Conservation (phyloP, 2,888 invertebrate species). For the Meghimatium bilineatum region DNA sequence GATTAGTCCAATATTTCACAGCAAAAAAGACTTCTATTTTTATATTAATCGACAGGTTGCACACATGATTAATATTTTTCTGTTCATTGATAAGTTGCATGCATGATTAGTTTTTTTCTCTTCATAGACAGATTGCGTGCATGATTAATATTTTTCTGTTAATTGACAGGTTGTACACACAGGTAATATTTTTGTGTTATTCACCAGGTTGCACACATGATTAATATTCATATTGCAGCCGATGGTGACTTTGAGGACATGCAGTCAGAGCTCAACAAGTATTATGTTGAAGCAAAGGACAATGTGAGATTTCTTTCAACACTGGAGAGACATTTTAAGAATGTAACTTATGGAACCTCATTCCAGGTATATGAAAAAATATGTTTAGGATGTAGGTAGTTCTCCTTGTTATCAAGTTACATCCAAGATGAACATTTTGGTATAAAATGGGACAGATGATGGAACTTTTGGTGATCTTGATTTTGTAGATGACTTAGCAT, state of each 20-base stretch:
- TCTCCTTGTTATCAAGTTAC: no score
- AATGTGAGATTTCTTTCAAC: conserved; percentile 87
- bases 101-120: no score
- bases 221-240: conserved; percentile 78
- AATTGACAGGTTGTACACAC: no score
- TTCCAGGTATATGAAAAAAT: conserved; percentile 80
- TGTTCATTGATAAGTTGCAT: no score
- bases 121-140: conserved; percentile 37
- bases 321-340: conserved; percentile 85
- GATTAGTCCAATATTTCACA: no score
- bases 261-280: conserved; percentile 82
- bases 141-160: conserved; percentile 53
- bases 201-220: conserved; percentile 49
- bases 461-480: no score
- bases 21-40: no score
- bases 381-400: no score
- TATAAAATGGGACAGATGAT: no score
- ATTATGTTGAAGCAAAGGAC: conserved; percentile 85
- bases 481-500: no score
- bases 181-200: neutral
- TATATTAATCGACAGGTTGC: conserved; percentile 23
- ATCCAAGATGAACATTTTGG: no score
- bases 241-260: conserved; percentile 82
- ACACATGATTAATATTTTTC: conserved; percentile 53
- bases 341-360: conserved; percentile 84